Conservation (phyloP, 2,888 invertebrate genomes). For the Andrena dorsata region DNA sequence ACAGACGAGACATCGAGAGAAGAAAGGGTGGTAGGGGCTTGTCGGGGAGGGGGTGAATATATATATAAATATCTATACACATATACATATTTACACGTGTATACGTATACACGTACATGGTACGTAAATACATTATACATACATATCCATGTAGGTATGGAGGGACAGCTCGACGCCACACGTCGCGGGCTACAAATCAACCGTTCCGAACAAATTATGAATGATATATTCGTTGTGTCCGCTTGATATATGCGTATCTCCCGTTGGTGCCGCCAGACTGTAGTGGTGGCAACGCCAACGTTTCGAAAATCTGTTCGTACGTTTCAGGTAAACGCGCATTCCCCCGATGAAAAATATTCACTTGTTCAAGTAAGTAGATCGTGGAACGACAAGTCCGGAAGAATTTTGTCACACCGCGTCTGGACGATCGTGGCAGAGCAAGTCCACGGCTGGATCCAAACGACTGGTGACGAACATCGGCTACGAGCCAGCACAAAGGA, state of each 20-base stretch:
- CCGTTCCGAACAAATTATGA: conserved; percentile 84
- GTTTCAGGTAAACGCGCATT: conserved; percentile 63
- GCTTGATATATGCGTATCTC: conserved; percentile 83
- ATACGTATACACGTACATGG: too few species aligned
- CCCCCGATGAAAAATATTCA: conserved; percentile 51
- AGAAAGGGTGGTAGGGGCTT: conserved; percentile 24
- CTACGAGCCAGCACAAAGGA: too few species aligned
- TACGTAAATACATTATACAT: too few species aligned
- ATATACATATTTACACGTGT: too few species aligned
- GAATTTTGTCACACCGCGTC: neutral
- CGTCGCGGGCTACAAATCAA: conserved; percentile 84
- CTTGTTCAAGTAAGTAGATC: conserved; percentile 9
- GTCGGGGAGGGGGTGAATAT: conserved; percentile 33
- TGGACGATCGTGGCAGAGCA: too few species aligned
- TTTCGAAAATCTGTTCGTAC: conserved; percentile 68
- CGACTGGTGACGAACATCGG: too few species aligned
- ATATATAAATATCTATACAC: too few species aligned
- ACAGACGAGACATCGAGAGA: conserved; percentile 37
- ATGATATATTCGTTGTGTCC: conserved; percentile 84
- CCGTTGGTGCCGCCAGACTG: conserved; percentile 72
- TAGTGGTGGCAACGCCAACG: conserved; percentile 61
- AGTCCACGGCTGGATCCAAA: too few species aligned
- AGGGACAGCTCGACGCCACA: conserved; percentile 82
- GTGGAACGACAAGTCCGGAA: neutral
- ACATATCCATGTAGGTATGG: conserved; percentile 47